These are phyloP conservation scores for Neoscelio sp. DNA, from an alignment of 2,888 invertebrate genomes.

Conservation along the genomic window DNA sequence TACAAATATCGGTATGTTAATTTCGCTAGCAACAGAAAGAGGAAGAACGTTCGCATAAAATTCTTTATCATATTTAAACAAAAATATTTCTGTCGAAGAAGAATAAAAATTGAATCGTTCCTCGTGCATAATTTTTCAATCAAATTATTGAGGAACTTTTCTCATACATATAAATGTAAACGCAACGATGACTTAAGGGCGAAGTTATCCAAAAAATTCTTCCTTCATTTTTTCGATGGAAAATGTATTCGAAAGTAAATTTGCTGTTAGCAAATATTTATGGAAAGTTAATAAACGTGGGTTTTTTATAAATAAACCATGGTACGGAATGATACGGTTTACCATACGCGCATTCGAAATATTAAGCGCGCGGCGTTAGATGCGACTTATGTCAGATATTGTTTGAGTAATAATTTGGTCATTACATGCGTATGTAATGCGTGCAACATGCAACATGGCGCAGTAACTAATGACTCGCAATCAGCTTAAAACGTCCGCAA, in stretches of 20 bases:
- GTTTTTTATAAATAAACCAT: too few relatives aligned
- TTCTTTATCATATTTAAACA: slow-evolving; percentile 42
- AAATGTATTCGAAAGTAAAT: background rate
- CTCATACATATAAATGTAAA: slow-evolving; percentile 62
- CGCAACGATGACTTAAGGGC: slow-evolving; percentile 29
- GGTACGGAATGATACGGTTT: too few relatives aligned
- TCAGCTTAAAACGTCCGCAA: slow-evolving; percentile 62
- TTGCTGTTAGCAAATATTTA: too few relatives aligned
- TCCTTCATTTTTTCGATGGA: background rate
- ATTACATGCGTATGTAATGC: slow-evolving; percentile 44
- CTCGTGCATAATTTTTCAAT: slow-evolving; percentile 59
- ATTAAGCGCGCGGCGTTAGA: too few relatives aligned
- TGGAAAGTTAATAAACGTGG: too few relatives aligned
- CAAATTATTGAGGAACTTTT: slow-evolving; percentile 61
- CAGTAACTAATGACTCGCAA: slow-evolving; percentile 58
- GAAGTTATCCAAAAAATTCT: slow-evolving; percentile 3
- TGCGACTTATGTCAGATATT: too few relatives aligned
- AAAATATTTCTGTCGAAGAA: slow-evolving; percentile 37
- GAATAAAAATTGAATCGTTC: slow-evolving; percentile 50
- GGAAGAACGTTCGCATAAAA: too few relatives aligned
- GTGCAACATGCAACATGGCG: slow-evolving; percentile 53
- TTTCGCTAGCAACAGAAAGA: too few relatives aligned
- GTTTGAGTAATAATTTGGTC: slow-evolving; percentile 22
- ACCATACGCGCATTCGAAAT: too few relatives aligned
- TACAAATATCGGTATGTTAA: too few relatives aligned